phyloP scores from a whole-genome alignment of 2,888 invertebrate genomes.

The Acleris holmiana region DNA sequence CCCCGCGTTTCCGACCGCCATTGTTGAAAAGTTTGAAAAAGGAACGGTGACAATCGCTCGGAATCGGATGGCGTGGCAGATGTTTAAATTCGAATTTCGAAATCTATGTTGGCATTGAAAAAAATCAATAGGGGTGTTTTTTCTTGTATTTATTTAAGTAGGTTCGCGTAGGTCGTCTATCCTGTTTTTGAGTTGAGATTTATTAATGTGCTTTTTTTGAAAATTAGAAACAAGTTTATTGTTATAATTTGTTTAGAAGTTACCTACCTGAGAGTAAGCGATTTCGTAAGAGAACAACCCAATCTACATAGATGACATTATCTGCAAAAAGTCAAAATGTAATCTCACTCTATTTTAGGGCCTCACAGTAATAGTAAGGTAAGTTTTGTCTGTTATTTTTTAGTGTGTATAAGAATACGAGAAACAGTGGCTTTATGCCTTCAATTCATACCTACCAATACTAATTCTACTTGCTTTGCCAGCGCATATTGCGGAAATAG shows the following conservation, averaged over 20 bases:
- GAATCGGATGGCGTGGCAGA: constrained; percentile 69
- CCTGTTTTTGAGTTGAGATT: background rate
- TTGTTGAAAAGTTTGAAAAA: constrained; percentile 54
- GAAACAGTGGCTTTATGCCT: too few relatives aligned
- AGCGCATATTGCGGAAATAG: too few relatives aligned
- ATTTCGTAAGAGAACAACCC: too few relatives aligned
- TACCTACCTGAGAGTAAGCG: background rate
- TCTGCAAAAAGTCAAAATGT: too few relatives aligned
- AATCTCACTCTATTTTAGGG: too few relatives aligned
- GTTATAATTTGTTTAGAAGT: background rate
- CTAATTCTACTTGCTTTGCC: too few relatives aligned
- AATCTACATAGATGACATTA: too few relatives aligned
- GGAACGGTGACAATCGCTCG: constrained; percentile 59
- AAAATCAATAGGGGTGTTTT: constrained; percentile 40
- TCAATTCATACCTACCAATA: too few relatives aligned
- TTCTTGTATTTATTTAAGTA: constrained; percentile 27
- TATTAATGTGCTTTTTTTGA: background rate
- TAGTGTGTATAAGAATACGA: too few relatives aligned
- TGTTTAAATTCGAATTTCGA: constrained; percentile 60
- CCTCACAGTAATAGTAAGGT: too few relatives aligned
- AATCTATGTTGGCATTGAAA: constrained; percentile 66
- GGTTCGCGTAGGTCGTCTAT: constrained; percentile 10
- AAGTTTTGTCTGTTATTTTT: too few relatives aligned
- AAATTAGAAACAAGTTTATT: background rate
- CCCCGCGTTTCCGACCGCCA: constrained; percentile 48